These are phyloP conservation scores for Callocephalon fimbriatum DNA, from an alignment of 2,113 vertebrate genomes.

Conservation along the genomic window DNA sequence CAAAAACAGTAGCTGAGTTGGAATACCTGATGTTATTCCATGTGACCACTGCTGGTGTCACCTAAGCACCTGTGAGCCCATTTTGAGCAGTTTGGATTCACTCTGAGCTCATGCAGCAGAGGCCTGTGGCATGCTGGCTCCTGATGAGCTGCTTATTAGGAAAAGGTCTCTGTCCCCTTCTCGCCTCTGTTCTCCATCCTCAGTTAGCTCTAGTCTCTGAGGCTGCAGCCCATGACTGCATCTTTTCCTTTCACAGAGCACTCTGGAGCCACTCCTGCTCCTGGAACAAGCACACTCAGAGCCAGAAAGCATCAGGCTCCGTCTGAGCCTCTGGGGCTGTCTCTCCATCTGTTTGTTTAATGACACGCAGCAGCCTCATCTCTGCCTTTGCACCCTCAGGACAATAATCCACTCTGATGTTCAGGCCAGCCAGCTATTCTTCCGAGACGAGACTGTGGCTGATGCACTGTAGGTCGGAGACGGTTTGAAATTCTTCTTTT, in stretches of 20 bases:
- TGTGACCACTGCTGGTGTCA: background rate
- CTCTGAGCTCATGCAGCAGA: background rate
- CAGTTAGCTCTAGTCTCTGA: background rate
- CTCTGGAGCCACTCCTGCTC: constrained; percentile 20
- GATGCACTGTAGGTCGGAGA: background rate
- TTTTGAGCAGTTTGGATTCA: background rate
- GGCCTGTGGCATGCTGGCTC: fast-evolving
- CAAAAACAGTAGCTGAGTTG: background rate
- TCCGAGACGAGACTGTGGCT: background rate
- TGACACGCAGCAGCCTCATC: constrained; percentile 38
- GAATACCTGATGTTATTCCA: background rate
- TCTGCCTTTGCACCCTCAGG: constrained; percentile 10
- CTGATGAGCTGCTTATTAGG: background rate
- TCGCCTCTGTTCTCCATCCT: background rate
- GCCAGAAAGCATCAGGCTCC: background rate
- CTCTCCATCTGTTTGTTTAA: constrained; percentile 64
- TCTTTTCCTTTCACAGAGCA: background rate
- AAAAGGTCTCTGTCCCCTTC: background rate
- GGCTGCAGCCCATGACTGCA: background rate
- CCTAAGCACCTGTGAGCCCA: background rate
- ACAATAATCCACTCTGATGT: constrained; percentile 43
- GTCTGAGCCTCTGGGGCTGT: constrained; percentile 14
- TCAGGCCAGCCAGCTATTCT: constrained; percentile 37
- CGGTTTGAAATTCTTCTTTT: background rate
- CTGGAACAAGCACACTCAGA: background rate